Percentiles rank a stretch among this genome's conserved stretches.
Conservation (phyloP, 2,888 invertebrate genomes). For the Ecliptopera silaceata region DNA sequence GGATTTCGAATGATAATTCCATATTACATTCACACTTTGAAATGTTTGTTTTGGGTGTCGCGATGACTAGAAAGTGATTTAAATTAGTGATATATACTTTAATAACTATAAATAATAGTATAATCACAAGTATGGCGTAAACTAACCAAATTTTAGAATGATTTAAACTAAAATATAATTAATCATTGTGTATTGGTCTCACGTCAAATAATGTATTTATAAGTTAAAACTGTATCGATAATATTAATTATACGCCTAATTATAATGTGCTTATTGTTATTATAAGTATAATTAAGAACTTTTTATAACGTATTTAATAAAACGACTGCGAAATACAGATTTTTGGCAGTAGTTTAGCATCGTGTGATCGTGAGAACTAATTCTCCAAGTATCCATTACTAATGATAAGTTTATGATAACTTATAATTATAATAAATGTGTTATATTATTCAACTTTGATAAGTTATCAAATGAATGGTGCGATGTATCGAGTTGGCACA, state of each 20-base stretch:
- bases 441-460: slow-evolving; percentile 23
- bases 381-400: slow-evolving; percentile 18
- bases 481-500: slow-evolving; percentile 11
- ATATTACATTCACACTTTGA: slow-evolving; percentile 4
- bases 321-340: slow-evolving; percentile 27
- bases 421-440: slow-evolving; percentile 21
- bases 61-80: slow-evolving; percentile 51
- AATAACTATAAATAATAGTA: slow-evolving; percentile 43
- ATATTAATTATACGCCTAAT: slow-evolving; percentile 30
- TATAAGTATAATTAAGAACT: slow-evolving; percentile 22
- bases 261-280: slow-evolving; percentile 32
- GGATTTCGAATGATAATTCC: slow-evolving; percentile 7
- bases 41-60: not conserved
- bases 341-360: slow-evolving; percentile 25
- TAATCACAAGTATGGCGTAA: slow-evolving; percentile 57
- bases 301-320: slow-evolving; percentile 29
- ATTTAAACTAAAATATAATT: slow-evolving; percentile 44
- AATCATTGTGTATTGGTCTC: slow-evolving; percentile 67
- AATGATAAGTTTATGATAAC: slow-evolving; percentile 7
- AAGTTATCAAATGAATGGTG: slow-evolving; percentile 18
- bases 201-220: slow-evolving; percentile 71
- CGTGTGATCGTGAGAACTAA: slow-evolving; percentile 21
- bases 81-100: slow-evolving; percentile 64
- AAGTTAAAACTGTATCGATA: slow-evolving; percentile 26
- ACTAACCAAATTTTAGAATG: slow-evolving; percentile 76